Percentiles rank a stretch among this genome's conserved stretches.
Evolutionary conservation across 2,797 vertebrate genomes (phyloP).

Genomic region (Iguana delicatissima): DNA sequence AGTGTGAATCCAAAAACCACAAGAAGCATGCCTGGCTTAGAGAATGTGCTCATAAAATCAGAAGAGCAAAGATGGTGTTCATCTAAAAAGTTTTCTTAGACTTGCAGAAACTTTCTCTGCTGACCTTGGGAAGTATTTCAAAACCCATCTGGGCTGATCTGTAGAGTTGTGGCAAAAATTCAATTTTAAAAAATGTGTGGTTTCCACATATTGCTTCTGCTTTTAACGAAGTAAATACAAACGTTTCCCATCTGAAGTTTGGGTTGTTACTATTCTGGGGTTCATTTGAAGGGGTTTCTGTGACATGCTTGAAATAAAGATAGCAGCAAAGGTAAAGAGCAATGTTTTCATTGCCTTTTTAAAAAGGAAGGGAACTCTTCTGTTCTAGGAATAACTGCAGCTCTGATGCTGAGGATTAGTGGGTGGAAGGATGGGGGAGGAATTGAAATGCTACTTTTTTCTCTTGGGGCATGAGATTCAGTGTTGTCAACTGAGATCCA

Average conservation of each 20-base stretch:
- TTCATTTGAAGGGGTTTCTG: background rate
- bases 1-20: constrained; percentile 43
- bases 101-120: constrained; percentile 10
- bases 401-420: background rate
- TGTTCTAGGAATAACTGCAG: background rate
- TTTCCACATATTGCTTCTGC: fast-evolving
- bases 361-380: fast-evolving
- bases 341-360: background rate
- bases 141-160: constrained; percentile 50
- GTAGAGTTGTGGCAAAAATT: constrained; percentile 13
- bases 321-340: fast-evolving
- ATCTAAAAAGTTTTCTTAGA: constrained; percentile 18
- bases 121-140: constrained; percentile 36
- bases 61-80: background rate
- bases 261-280: fast-evolving
- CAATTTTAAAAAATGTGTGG: background rate
- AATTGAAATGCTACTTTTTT: background rate
- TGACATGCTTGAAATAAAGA: background rate
- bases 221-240: background rate
- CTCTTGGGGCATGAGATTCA: background rate
- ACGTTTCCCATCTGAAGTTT: constrained; percentile 42
- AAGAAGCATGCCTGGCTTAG: constrained; percentile 35
- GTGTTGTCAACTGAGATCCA: constrained; percentile 29
- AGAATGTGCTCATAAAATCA: constrained; percentile 45
- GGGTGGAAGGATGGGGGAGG: background rate